Conservation (phyloP, 2,888 invertebrate genomes). For the Dryadula phaetusa region DNA sequence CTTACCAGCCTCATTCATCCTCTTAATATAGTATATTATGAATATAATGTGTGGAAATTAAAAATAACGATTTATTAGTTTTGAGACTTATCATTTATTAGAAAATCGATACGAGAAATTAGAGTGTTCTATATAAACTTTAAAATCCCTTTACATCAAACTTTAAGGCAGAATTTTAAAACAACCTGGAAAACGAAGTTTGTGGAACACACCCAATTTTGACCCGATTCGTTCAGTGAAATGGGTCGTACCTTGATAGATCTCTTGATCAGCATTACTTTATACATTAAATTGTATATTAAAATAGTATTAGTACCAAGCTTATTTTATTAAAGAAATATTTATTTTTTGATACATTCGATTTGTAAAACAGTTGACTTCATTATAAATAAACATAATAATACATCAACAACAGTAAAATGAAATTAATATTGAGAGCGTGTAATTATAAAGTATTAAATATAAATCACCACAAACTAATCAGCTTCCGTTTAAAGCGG, state of each 20-base stretch:
- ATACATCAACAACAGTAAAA: no score
- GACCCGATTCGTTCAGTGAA: conserved; percentile 1
- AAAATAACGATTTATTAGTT: not conserved
- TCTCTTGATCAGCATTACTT: conserved; percentile 8
- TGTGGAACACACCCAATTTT: conserved; percentile 6
- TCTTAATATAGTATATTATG: no score
- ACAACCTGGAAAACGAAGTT: not conserved
- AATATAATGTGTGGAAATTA: no score
- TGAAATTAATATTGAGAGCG: no score
- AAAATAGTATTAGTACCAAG: no score
- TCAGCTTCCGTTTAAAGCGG: not conserved
- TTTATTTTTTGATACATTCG: no score
- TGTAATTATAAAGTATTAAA: not conserved
- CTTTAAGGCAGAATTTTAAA: conserved; percentile 7
- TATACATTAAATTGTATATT: no score
- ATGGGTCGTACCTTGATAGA: conserved; percentile 9
- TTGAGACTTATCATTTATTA: not conserved
- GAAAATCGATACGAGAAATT: not conserved
- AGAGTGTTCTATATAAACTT: not conserved
- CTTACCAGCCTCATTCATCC: no score
- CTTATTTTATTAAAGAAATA: no score
- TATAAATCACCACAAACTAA: not conserved
- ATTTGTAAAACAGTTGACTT: no score
- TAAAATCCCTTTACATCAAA: conserved; percentile 15
- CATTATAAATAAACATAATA: no score